Conservation (phyloP, 2,888 invertebrate genomes). For the Kuschelorhynchus macadamiae region DNA sequence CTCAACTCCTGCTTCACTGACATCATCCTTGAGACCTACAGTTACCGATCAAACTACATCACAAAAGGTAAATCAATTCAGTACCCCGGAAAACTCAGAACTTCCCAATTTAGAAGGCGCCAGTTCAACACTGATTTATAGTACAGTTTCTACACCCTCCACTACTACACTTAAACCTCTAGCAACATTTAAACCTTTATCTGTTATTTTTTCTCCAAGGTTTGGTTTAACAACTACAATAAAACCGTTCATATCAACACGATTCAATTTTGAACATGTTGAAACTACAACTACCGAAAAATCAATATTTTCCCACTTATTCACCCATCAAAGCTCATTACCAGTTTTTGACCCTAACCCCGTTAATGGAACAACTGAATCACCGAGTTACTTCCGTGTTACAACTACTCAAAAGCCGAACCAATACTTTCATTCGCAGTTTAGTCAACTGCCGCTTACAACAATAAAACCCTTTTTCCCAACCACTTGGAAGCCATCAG, state of each 20-base stretch:
- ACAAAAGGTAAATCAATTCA: too few relatives aligned
- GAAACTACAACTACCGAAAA: too few relatives aligned
- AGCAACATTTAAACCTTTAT: background rate
- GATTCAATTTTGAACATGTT: too few relatives aligned
- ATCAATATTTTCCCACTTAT: background rate
- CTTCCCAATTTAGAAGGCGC: background rate
- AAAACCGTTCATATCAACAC: too few relatives aligned
- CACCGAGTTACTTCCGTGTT: too few relatives aligned
- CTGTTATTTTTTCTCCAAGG: background rate
- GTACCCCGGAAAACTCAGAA: background rate
- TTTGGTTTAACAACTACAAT: too few relatives aligned
- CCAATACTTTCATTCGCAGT: too few relatives aligned
- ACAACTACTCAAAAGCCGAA: too few relatives aligned
- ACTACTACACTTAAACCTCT: background rate
- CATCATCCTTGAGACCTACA: background rate
- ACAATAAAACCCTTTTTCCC: too few relatives aligned
- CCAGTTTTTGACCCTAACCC: background rate
- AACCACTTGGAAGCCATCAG: conserved; percentile 1
- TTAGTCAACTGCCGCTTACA: too few relatives aligned
- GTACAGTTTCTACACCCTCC: background rate
- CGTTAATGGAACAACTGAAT: background rate
- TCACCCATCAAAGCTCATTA: background rate
- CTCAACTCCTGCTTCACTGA: background rate
- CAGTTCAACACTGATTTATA: background rate
- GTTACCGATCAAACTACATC: background rate